Evolutionary conservation across 1,140 invertebrate species (phyloP).

Genomic region (Cydia pomonella): DNA sequence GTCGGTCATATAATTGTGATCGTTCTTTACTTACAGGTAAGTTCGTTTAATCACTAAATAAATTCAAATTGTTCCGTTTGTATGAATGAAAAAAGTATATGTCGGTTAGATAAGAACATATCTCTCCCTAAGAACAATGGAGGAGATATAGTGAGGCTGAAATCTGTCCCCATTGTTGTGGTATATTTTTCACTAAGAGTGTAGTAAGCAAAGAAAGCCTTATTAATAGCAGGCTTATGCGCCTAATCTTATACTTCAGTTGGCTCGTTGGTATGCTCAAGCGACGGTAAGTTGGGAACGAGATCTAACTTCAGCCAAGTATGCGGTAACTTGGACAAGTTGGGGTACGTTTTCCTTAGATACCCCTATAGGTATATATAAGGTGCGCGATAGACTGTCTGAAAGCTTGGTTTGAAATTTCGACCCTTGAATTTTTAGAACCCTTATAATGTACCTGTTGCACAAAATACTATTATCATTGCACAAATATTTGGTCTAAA

Average conservation of each 20-base stretch:
- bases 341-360: neutral
- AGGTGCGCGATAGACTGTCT: neutral
- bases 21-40: too few species aligned
- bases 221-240: slow-evolving; percentile 6
- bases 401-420: too few species aligned
- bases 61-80: too few species aligned
- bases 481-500: too few species aligned
- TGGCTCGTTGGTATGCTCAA: neutral
- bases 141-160: neutral
- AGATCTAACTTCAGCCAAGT: neutral
- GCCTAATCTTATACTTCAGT: neutral
- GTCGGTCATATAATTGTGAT: too few species aligned
- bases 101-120: neutral
- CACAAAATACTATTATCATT: too few species aligned
- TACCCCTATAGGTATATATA: neutral
- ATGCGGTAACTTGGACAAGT: neutral
- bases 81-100: neutral
- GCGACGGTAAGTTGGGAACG: neutral
- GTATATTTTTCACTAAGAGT: neutral
- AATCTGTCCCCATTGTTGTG: neutral
- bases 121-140: neutral
- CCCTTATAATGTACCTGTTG: too few species aligned
- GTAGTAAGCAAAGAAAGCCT: neutral
- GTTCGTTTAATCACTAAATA: too few species aligned
- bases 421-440: too few species aligned